phyloP scores from a whole-genome alignment of 2,888 invertebrate genomes.

The Philhelius pedissequus region DNA sequence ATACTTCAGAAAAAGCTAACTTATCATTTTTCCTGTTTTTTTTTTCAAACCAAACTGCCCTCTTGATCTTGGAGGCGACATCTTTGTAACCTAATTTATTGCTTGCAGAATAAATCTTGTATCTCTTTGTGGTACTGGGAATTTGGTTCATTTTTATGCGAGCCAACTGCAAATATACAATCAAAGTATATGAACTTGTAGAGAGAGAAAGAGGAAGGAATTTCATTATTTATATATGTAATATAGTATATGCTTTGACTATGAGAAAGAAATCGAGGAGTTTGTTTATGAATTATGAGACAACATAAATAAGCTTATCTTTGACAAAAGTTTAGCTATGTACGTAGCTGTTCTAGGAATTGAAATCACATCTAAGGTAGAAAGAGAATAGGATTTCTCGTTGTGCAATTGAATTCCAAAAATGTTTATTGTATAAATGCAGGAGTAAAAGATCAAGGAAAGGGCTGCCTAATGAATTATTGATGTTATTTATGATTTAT shows the following conservation, averaged over 20 bases:
- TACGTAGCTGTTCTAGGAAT: conserved; percentile 15
- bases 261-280: conserved; percentile 7
- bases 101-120: conserved; percentile 45
- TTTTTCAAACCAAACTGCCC: not conserved
- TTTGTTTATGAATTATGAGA: conserved; percentile 49
- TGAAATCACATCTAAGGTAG: conserved; percentile 41
- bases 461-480: conserved; percentile 29
- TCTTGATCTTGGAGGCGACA: conserved; percentile 1
- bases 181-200: not conserved
- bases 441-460: not conserved
- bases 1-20: not conserved
- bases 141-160: conserved; percentile 30
- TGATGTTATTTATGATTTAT: conserved; percentile 45
- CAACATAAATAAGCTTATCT: conserved; percentile 61
- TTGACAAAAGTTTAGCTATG: conserved; percentile 46
- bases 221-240: conserved; percentile 55
- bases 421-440: conserved; percentile 4
- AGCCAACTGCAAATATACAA: conserved; percentile 18
- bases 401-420: conserved; percentile 12
- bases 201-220: conserved; percentile 4
- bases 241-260: conserved; percentile 27
- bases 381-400: not conserved
- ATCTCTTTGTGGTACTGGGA: not conserved
- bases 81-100: conserved; percentile 48
- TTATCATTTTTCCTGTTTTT: not conserved